Evolutionary conservation across 2,113 vertebrate genomes (phyloP), one percentile per base, ranked within the genome.

Genomic region (Dissostichus mawsoni): DNA sequence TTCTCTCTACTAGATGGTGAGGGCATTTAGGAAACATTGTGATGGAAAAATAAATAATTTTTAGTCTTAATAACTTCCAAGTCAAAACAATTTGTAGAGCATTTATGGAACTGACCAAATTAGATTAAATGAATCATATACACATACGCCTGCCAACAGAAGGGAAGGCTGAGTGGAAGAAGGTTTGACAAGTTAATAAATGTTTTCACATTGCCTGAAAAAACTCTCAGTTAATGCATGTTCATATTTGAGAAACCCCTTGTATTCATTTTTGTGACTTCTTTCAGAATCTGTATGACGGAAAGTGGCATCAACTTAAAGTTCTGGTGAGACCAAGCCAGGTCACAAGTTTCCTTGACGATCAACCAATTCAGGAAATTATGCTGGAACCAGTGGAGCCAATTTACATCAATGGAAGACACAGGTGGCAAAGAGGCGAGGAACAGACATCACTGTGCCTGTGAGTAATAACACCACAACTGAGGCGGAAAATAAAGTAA

Each of bases 401-500:
- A 36, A 95, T 96, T 80, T 96, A 89, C 78, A 96, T 95, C 79
- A 96, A 95, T 23, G 95, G 95, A 10, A 94, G 78, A 95, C 95
- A 2, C 95, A 96, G 86, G 88, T 96, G 58, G 84, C 93, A 29
- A 96, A 96, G 87, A 85, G 66, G 58, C 77, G 55, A 18, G 91
- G 90, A 17, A 56, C 82, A 25, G 89, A 95, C 9, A 11, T 67
- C 72, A 91, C 92, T 29, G 89, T 94, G 18, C 83, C 94, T 18
- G 95, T 96, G 74, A 93, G 94, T 89, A 66, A 36, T 10, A 8
- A 63, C 1, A n/a, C 12, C 1, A 3, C 33, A 51, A 63, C 17
- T 11, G 12, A 50, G 50, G 66, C 16, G 17, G 12, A 13, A 56
- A 41, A 71, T 0, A 47, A 16, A 56, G 4, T 56, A 29, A 23